Base-by-base conservation (phyloP, 2,888 invertebrate species). In the Leptura quadrifasciata region DNA sequence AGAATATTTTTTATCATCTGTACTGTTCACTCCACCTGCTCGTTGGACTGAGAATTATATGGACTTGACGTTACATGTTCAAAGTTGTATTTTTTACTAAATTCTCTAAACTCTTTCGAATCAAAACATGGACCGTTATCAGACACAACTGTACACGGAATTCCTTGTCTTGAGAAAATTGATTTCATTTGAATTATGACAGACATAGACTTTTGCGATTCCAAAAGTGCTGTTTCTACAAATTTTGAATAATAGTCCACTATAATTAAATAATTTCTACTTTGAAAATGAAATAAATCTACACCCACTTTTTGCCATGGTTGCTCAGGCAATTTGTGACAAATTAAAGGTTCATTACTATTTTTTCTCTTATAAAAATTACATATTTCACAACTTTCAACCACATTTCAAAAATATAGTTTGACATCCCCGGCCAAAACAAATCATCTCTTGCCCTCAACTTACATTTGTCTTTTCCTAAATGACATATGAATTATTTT, bases 1-100 rank as follows among this genome's bases (percentile, higher is more conserved):
- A 80, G 35, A 69, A 79, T 69, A 72, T 73, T 78, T 77, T 83
- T 83, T 67, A 75, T 78, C 65, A 64, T 80, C 63, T 76, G 81
- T 64, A 76, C 80, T 55, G 78, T 75, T 58, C 82, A 73, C 27
- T 74, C 74, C 17, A 54, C 55, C 21, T 70, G n/a, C 21, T 70
- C 69, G 60, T 70, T 69, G 15, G 64, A 64, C 21, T 72, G 72
- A 21, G 55, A 35, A 55, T 72, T 39, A 24, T 55, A 24, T n/a
- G 70, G 69, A 58, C 60, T 47, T 27, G 69, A 63, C 12, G 39
- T 70, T 6, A 39, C 47, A 27, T 74, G 74, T 54, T 68, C 27
- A 70, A 74, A 74, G 24, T 74, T 55, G n/a, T n/a, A n/a, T n/a
- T n/a, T n/a, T n/a, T n/a, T n/a, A n/a, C n/a, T n/a, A n/a, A n/a